These are phyloP conservation scores for Chunga burmeisteri DNA, from an alignment of 2,113 vertebrate species.

Conservation along the genomic window DNA sequence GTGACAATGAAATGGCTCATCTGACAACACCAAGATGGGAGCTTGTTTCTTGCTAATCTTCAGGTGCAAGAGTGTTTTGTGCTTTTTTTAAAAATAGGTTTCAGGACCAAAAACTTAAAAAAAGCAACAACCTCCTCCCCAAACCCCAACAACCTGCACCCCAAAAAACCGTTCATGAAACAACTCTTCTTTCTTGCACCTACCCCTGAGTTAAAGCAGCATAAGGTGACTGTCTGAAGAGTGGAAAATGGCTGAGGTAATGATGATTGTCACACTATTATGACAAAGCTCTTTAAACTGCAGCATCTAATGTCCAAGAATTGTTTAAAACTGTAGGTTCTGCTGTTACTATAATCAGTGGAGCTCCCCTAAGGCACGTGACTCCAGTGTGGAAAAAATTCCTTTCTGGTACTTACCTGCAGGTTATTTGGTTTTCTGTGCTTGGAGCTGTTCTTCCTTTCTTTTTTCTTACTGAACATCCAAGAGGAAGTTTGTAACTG, in stretches of 20 bases:
- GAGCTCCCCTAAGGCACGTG: neutral
- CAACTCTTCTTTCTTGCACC: neutral
- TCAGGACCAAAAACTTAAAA: neutral
- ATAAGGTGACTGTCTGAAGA: neutral
- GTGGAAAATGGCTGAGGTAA: neutral
- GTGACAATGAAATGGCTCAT: neutral
- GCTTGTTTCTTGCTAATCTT: neutral
- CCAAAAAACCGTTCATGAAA: neutral
- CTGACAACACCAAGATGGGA: neutral
- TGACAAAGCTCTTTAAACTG: neutral
- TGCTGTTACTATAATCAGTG: neutral
- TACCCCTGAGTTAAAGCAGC: neutral
- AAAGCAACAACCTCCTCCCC: too few species aligned
- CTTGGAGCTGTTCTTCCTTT: neutral
- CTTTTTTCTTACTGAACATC: neutral
- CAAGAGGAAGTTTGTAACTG: neutral
- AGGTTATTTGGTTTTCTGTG: neutral
- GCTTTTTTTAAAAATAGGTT: neutral
- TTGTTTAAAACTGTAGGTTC: neutral
- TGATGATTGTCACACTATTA: neutral
- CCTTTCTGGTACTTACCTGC: neutral
- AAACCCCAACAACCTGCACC: accelerated
- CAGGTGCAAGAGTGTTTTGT: neutral
- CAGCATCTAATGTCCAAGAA: neutral
- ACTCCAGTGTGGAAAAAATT: neutral